These are phyloP conservation scores for Lottia scabra DNA, from an alignment of 2,888 invertebrate genomes.

Conservation along the genomic window DNA sequence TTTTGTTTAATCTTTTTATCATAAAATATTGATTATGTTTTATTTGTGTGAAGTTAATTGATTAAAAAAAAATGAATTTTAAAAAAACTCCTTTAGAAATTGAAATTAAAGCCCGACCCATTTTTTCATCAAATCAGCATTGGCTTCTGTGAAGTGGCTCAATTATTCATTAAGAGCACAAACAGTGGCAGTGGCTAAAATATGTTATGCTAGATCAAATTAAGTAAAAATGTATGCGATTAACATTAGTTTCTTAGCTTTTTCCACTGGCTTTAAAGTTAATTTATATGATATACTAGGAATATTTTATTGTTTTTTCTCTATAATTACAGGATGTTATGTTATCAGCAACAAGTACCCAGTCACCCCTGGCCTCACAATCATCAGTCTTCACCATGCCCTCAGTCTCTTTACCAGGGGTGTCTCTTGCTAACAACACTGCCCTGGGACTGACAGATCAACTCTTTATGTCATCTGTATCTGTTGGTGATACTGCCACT, in stretches of 20 bases:
- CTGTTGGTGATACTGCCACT: constrained; percentile 50
- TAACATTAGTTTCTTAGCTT: too few relatives aligned
- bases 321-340: constrained; percentile 65
- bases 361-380: constrained; percentile 66
- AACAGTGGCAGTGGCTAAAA: too few relatives aligned
- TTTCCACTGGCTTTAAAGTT: too few relatives aligned
- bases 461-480: constrained; percentile 61
- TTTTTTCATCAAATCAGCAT: too few relatives aligned
- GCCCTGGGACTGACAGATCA: constrained; percentile 58
- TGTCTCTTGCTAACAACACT: constrained; percentile 55
- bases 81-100: neutral
- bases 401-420: constrained; percentile 53
- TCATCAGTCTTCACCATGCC: constrained; percentile 64
- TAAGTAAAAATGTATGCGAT: too few relatives aligned
- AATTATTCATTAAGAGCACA: too few relatives aligned
- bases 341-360: constrained; percentile 67
- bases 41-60: too few relatives aligned
- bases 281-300: neutral
- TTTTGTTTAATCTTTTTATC: too few relatives aligned
- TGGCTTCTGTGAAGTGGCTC: too few relatives aligned
- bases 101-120: too few relatives aligned
- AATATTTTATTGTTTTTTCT: neutral
- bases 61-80: neutral
- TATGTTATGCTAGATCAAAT: too few relatives aligned
- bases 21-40: too few relatives aligned